Evolutionary conservation across 2,888 invertebrate species (phyloP).

Genomic region (Drosophila infuscata): DNA sequence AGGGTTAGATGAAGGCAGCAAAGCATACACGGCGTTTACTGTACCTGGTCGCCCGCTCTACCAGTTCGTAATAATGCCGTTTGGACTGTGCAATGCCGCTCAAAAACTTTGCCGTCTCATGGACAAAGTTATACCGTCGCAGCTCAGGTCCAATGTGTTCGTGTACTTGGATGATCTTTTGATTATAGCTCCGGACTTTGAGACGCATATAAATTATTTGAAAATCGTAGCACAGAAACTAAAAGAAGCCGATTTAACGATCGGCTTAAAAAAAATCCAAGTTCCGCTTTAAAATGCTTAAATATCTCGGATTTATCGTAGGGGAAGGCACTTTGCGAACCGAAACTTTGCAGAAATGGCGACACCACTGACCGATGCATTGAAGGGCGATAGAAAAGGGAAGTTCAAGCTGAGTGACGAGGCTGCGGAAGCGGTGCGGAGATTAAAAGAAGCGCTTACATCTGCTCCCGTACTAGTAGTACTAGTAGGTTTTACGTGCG

Average conservation of each 20-base stretch:
- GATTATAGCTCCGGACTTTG: no score
- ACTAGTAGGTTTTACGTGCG: neutral
- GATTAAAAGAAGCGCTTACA: constrained; percentile 5
- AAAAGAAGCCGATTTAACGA: neutral
- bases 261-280: neutral
- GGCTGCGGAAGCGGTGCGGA: neutral
- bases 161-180: no score
- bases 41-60: neutral
- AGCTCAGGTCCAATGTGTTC: no score
- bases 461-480: neutral
- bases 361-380: no score
- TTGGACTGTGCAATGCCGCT: constrained; percentile 8
- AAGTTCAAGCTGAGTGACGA: neutral
- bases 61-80: neutral
- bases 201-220: no score
- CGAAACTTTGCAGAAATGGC: no score
- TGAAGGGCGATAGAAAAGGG: neutral
- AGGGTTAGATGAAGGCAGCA: constrained; percentile 3
- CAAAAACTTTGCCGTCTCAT: constrained; percentile 3
- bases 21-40: constrained; percentile 14
- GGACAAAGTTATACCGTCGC: constrained; percentile 8
- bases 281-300: constrained; percentile 2
- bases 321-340: no score
- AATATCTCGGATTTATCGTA: constrained; percentile 10
- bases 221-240: no score